These are phyloP conservation scores for Bombus waltoni DNA, from an alignment of 1,140 invertebrate species.

Conservation along the genomic window DNA sequence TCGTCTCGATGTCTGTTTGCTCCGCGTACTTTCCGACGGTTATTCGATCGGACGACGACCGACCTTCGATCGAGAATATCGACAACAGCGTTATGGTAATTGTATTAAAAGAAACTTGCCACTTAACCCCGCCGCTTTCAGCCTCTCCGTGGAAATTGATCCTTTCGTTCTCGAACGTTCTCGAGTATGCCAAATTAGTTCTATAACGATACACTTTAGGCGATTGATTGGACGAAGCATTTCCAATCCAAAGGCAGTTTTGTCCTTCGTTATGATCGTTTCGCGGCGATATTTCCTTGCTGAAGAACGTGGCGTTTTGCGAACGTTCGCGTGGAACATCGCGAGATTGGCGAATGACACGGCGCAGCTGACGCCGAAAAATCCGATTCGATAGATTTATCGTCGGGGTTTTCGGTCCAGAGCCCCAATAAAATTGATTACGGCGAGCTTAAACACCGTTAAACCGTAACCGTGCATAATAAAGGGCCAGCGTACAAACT, in stretches of 20 bases:
- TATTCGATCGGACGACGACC: neutral
- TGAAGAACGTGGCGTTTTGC: neutral
- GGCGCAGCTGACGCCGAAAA: neutral
- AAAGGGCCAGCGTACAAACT: constrained; percentile 43
- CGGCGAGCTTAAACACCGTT: constrained; percentile 45
- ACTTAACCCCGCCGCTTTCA: neutral
- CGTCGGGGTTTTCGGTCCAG: neutral
- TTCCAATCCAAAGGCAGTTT: neutral
- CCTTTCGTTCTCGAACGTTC: neutral
- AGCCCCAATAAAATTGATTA: constrained; percentile 55
- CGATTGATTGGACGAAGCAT: neutral
- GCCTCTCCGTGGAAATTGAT: neutral
- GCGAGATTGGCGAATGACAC: neutral
- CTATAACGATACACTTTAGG: neutral
- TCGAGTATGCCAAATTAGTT: neutral
- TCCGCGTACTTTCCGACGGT: neutral
- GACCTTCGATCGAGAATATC: constrained; percentile 14
- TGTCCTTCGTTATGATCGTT: neutral
- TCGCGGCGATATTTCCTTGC: neutral
- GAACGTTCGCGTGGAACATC: neutral
- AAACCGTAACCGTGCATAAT: constrained; percentile 48
- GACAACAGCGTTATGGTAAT: constrained; percentile 29
- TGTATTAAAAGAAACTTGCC: constrained; percentile 21
- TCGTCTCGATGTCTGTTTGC: constrained; percentile 32
- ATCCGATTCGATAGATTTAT: neutral